Evolutionary conservation across 1,140 invertebrate genomes (phyloP).

Genomic region (Bombus waltoni): DNA sequence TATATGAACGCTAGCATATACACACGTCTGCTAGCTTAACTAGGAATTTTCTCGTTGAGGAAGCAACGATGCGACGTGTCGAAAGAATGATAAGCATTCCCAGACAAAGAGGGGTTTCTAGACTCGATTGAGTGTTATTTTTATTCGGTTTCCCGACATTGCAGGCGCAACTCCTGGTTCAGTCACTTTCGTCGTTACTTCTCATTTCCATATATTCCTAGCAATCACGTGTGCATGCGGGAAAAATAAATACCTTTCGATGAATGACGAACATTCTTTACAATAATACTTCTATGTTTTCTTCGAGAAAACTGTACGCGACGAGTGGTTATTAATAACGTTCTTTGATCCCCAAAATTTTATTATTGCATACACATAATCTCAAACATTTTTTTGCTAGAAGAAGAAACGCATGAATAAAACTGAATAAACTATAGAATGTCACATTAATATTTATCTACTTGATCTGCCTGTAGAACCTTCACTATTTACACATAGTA

Average conservation of each 20-base stretch:
- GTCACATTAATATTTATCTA: neutral
- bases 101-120: conserved; percentile 12
- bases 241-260: conserved; percentile 70
- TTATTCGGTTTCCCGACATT: conserved; percentile 58
- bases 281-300: conserved; percentile 41
- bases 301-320: neutral
- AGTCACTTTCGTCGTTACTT: conserved; percentile 55
- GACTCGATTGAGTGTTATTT: conserved; percentile 42
- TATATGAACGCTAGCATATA: neutral
- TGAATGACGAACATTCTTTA: conserved; percentile 66
- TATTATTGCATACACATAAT: neutral
- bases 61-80: neutral
- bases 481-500: neutral
- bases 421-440: neutral
- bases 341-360: neutral
- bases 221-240: conserved; percentile 48
- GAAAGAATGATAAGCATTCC: conserved; percentile 50
- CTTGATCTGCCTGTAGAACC: neutral
- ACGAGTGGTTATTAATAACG: neutral
- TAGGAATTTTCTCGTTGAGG: neutral
- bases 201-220: conserved; percentile 10
- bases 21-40: neutral
- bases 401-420: neutral
- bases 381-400: too few species aligned
- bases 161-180: conserved; percentile 44